A percentile compares a stretch with the other conserved stretches of the same genome.
Conservation (phyloP, 2,888 invertebrate genomes). For the Chironomus riparius region DNA sequence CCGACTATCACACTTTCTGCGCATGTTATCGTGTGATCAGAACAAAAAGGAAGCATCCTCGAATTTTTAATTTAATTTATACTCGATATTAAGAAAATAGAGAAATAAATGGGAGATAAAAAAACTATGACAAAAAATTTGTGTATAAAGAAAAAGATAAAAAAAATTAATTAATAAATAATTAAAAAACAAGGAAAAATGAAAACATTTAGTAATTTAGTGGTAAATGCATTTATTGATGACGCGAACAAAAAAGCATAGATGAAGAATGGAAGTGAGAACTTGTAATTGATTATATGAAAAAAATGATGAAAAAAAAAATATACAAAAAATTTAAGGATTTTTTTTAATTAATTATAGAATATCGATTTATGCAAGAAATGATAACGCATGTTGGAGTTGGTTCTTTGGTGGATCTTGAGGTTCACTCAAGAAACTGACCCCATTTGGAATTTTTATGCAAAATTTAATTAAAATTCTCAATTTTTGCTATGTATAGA, state of each 20-base stretch:
- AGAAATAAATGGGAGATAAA: background rate
- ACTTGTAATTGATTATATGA: background rate
- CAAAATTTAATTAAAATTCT: background rate
- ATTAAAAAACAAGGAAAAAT: background rate
- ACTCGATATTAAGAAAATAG: background rate
- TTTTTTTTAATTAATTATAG: slow-evolving; percentile 10
- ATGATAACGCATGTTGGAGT: background rate
- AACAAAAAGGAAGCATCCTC: no score
- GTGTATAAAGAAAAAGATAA: slow-evolving; percentile 4
- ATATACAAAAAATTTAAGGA: background rate
- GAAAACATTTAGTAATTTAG: slow-evolving; percentile 17
- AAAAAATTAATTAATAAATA: background rate
- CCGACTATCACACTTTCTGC: no score
- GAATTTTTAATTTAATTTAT: background rate
- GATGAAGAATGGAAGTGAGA: background rate
- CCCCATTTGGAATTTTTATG: background rate
- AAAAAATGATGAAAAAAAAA: background rate
- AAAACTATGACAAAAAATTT: background rate
- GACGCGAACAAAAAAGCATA: background rate
- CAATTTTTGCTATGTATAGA: background rate
- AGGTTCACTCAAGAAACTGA: no score
- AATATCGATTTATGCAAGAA: slow-evolving; percentile 10
- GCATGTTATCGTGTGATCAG: no score
- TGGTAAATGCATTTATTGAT: slow-evolving; percentile 20
- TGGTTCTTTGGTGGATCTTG: no score